phyloP scores from a whole-genome alignment of 2,888 invertebrate species.

The Scaptomyza tumidula region DNA sequence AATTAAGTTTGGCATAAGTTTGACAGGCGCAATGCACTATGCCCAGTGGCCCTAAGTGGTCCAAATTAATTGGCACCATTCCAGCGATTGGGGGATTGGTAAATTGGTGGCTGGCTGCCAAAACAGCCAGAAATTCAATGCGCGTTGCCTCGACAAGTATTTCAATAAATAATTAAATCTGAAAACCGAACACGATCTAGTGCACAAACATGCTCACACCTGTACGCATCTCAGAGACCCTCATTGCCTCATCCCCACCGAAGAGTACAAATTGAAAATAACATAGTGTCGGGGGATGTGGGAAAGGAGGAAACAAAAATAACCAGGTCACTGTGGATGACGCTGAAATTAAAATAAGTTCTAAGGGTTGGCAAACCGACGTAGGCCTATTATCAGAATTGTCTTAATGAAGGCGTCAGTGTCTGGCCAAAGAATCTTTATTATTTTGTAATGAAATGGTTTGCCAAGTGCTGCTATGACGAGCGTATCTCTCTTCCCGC shows the following conservation, averaged over 20 bases:
- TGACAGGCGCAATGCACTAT: constrained; percentile 15
- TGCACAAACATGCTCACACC: no score
- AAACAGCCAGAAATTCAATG: constrained; percentile 73
- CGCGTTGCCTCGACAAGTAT: constrained; percentile 64
- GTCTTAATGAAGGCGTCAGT: constrained; percentile 68
- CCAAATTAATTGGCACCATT: constrained; percentile 46
- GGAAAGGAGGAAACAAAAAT: constrained; percentile 40
- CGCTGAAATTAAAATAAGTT: constrained; percentile 68
- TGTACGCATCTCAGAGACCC: constrained; percentile 38
- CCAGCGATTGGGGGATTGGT: constrained; percentile 28
- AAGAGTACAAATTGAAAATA: constrained; percentile 70
- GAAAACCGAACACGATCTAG: constrained; percentile 50
- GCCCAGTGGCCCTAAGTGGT: constrained; percentile 19
- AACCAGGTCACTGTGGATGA: constrained; percentile 73
- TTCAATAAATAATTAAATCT: constrained; percentile 78
- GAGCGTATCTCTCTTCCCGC: constrained; percentile 23
- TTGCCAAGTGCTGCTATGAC: constrained; percentile 59
- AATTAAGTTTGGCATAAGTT: constrained; percentile 8
- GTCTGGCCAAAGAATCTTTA: constrained; percentile 73
- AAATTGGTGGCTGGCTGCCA: constrained; percentile 52
- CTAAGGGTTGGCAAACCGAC: constrained; percentile 17
- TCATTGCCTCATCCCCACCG: neutral
- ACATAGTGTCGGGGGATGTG: constrained; percentile 20
- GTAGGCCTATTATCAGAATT: constrained; percentile 50
- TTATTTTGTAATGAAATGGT: constrained; percentile 80